Evolutionary conservation across 2,888 invertebrate species (phyloP), one percentile per base, ranked within the genome.

Genomic region (Spilarctia lutea): DNA sequence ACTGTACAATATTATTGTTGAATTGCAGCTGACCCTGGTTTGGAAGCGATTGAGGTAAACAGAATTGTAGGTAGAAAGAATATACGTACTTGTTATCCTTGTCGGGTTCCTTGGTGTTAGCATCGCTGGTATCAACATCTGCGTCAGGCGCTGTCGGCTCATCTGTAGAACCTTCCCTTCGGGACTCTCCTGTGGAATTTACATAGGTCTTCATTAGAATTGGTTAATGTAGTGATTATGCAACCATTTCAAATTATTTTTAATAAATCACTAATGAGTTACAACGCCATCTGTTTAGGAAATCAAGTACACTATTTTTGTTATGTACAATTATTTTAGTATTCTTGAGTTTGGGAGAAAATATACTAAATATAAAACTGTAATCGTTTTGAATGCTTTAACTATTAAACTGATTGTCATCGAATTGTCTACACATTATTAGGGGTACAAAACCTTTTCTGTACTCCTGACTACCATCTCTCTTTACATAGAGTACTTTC

Each of bases 131-230:
- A 79, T 94, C 95, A 56, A 88, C 86, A 56, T 94, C 95, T 0
- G 89, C 88, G 67, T 94, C 95, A 1, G 92, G 91, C n/a, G 94
- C 92, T 0, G 91, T 85, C 73, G 91, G 91, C 81, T 96, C 96
- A 20, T 96, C 96, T 0, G 92, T 92, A 0, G 95, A 95, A 4
- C 96, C 95, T 81, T 96, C 95, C 45, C 95, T 88, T 68, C 92
- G 87, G 20, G 94, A 89, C 78, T 96, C 95, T 83, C 94, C 95
- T 95, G 90, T 0, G 42, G 18, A 80, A 11, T 27, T 67, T 11
- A 74, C 11, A 69, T 8, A 16, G 6, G 8, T 42, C n/a, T n/a
- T 1, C 6, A 45, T 81, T 75, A 81, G 3, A 66, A 75, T 74
- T 70, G 16, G 42, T 8, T 24, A 30, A 63, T 30, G 52, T 39